These are phyloP conservation scores for Clarias macrocephalus DNA, from an alignment of 2,113 vertebrate species.

Conservation along the genomic window DNA sequence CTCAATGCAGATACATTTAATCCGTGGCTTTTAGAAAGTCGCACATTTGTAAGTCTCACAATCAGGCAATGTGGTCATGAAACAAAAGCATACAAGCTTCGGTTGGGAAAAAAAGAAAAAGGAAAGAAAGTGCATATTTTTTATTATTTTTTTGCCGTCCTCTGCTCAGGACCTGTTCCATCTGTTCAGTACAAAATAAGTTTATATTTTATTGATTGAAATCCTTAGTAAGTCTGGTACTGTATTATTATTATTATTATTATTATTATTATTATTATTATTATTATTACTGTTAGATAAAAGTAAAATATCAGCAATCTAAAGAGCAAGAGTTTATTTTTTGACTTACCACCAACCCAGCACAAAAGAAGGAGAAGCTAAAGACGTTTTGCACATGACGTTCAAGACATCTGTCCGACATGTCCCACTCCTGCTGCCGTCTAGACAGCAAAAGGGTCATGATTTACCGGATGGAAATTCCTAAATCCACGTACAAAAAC, in stretches of 20 bases:
- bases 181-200: neutral
- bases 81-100: constrained; percentile 60
- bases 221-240: neutral
- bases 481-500: too few species aligned
- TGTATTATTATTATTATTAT: neutral
- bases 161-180: constrained; percentile 20
- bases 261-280: neutral
- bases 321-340: neutral
- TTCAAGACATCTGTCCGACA: too few species aligned
- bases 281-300: neutral
- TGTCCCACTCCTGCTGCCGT: too few species aligned
- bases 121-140: neutral
- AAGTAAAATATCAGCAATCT: neutral
- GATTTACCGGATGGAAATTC: too few species aligned
- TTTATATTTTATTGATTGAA: neutral
- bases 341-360: neutral
- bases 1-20: constrained; percentile 24
- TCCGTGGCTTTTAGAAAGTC: constrained; percentile 2
- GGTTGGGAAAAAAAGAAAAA: constrained; percentile 48
- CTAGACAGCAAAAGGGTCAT: too few species aligned
- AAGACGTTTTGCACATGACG: too few species aligned
- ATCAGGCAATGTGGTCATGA: constrained; percentile 18
- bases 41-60: neutral
- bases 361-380: neutral
- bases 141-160: constrained; percentile 63